Evolutionary conservation across 1,140 invertebrate species (phyloP), one percentile per base, ranked within the genome.

Genomic region (Drosophila pachea): DNA sequence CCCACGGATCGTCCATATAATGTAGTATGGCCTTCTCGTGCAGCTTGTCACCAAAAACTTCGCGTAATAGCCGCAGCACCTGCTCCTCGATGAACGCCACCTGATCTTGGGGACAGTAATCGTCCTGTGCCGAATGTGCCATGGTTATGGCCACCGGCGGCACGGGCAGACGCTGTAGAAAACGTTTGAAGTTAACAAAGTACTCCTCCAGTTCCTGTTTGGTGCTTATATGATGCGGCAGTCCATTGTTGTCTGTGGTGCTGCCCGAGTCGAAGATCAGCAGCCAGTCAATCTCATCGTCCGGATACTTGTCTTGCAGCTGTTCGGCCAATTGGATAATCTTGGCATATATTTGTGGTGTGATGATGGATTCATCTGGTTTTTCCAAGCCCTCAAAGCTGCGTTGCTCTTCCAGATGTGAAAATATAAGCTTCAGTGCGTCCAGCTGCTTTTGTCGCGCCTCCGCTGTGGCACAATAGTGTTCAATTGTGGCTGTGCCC

Each of bases 221-320:
- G 0, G 90, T 91, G 54, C 95, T 95, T 1, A 96, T 92, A 84
- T 97, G 95, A 88, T 97, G 93, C 0, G 97, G 96, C 40, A 97
- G 88, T 16, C 92, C 92, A 63, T 87, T 87, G 69, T 96, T 94
- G 86, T 98, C 97, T 62, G 94, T 93, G 0, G 96, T 97, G 82
- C 95, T 96, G 5, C 96, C 96, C 49, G 94, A 95, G 73, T 96
- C 94, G 78, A 95, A 95, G 7, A 97, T 90, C 7, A 94, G 88
- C 77, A 92, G 91, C 94, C 95, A 96, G 78, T 97, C 94, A 38
- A 96, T 92, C n/a, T 93, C 91, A 54, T 91, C 89, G 31, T 92
- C 90, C 0, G 91, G 74, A 74, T 93, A 93, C 68, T 75, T 82
- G 40, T 86, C 90, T 61, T 89, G 89, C 16, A 94, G 67, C 53